Evolutionary conservation across 2,888 invertebrate species (phyloP).

Genomic region (Tolmerus cingulatus): DNA sequence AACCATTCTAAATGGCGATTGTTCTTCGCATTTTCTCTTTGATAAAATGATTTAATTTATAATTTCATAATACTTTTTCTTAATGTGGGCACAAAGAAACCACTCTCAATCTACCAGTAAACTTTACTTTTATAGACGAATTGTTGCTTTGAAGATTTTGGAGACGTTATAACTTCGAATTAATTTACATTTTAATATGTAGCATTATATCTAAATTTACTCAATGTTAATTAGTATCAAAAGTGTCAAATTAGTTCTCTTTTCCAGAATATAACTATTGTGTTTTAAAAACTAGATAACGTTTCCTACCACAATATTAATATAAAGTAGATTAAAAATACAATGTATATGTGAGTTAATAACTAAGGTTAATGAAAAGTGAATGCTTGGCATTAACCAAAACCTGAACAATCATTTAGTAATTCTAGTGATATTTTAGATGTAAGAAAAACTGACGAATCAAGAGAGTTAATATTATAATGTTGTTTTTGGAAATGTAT

Average conservation of each 20-base stretch:
- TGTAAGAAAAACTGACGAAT: background rate
- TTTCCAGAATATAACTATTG: background rate
- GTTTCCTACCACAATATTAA: background rate
- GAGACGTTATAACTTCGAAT: background rate
- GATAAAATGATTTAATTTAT: no score
- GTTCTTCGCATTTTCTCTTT: no score
- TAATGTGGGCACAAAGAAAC: background rate
- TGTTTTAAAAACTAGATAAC: background rate
- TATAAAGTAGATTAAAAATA: background rate
- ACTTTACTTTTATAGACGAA: background rate
- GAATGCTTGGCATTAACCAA: background rate
- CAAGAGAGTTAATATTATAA: background rate
- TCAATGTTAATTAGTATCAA: background rate
- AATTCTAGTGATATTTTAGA: background rate
- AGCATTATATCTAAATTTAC: background rate
- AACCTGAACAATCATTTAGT: constrained; percentile 28
- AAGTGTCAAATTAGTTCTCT: background rate
- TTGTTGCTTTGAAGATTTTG: background rate
- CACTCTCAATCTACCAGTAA: background rate
- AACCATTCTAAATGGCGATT: no score
- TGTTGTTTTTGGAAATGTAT: background rate
- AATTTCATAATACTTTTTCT: no score
- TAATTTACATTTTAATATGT: background rate
- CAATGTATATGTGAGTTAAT: background rate
- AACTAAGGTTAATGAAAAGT: background rate